phyloP scores from a whole-genome alignment of 2,888 invertebrate genomes.

The Cyaniris semiargus region DNA sequence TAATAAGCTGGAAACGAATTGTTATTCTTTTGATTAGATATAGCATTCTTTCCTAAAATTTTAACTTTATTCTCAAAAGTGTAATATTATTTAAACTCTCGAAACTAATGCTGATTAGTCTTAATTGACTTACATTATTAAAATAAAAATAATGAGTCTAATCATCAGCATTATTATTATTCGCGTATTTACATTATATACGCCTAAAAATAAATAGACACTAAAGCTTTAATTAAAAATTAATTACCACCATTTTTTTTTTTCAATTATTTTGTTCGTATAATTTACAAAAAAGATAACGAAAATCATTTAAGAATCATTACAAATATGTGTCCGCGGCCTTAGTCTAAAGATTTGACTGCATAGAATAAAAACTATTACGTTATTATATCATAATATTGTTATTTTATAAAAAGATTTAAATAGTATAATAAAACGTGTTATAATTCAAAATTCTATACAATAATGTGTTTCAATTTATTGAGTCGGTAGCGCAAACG shows the following conservation, averaged over 20 bases:
- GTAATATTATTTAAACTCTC: neutral
- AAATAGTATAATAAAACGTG: conserved; percentile 26
- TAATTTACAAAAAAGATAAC: neutral
- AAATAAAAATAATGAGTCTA: neutral
- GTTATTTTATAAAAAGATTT: conserved; percentile 26
- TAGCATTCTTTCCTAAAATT: neutral
- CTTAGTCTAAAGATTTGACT: conserved; percentile 71
- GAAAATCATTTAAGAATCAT: conserved; percentile 1
- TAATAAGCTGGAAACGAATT: neutral
- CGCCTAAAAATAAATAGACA: neutral
- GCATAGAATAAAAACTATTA: conserved; percentile 65
- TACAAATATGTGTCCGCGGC: conserved; percentile 31
- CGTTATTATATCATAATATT: conserved; percentile 29
- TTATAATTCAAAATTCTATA: conserved; percentile 34
- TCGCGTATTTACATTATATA: conserved; percentile 11
- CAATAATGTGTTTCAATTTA: conserved; percentile 12
- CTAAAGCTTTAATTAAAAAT: neutral
- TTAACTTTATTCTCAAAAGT: neutral
- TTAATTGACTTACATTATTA: neutral
- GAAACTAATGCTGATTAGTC: neutral
- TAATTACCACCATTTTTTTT: neutral
- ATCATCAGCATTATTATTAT: neutral
- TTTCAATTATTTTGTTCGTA: neutral
- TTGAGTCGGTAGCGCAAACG: conserved; percentile 41
- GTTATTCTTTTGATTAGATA: neutral